A percentile compares a stretch with the other conserved stretches of the same genome.
phyloP scores from a whole-genome alignment of 2,888 invertebrate genomes.

The Drosophila flavopinicola region DNA sequence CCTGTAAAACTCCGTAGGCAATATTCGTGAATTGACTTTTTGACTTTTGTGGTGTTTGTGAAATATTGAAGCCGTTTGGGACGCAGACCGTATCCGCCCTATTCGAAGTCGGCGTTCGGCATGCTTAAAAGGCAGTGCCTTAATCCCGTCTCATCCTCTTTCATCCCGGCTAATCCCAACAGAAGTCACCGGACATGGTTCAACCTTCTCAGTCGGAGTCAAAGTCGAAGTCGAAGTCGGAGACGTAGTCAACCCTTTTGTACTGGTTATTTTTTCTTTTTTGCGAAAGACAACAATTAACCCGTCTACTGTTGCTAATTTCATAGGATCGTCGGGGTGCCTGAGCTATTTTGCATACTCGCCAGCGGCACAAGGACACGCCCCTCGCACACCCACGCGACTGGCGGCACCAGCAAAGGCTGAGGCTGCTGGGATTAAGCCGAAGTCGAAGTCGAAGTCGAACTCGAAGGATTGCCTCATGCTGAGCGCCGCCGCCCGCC shows the following conservation, averaged over 20 bases:
- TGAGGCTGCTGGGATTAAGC: slow-evolving; percentile 18
- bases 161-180: slow-evolving; percentile 79
- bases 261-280: slow-evolving; percentile 14
- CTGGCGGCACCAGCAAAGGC: slow-evolving; percentile 48
- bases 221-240: slow-evolving; percentile 1
- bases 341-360: slow-evolving; percentile 57
- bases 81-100: slow-evolving; percentile 10
- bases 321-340: slow-evolving; percentile 52
- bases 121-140: slow-evolving; percentile 21
- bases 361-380: slow-evolving; percentile 54
- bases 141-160: slow-evolving; percentile 75
- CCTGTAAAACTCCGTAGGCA: no score
- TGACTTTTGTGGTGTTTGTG: slow-evolving; percentile 24
- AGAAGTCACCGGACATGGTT: slow-evolving; percentile 70
- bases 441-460: slow-evolving; percentile 5
- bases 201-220: slow-evolving; percentile 47
- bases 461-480: slow-evolving; percentile 17
- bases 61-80: slow-evolving; percentile 11
- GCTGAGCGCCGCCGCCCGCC: slow-evolving; percentile 39
- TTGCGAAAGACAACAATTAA: slow-evolving; percentile 63
- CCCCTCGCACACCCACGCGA: slow-evolving; percentile 61
- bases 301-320: slow-evolving; percentile 81
- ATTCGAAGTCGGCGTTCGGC: slow-evolving; percentile 20
- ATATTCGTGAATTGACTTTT: slow-evolving; percentile 37
- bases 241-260: slow-evolving; percentile 66